Evolutionary conservation across 2,888 invertebrate species (phyloP).

Genomic region (Stenodema calcarata): DNA sequence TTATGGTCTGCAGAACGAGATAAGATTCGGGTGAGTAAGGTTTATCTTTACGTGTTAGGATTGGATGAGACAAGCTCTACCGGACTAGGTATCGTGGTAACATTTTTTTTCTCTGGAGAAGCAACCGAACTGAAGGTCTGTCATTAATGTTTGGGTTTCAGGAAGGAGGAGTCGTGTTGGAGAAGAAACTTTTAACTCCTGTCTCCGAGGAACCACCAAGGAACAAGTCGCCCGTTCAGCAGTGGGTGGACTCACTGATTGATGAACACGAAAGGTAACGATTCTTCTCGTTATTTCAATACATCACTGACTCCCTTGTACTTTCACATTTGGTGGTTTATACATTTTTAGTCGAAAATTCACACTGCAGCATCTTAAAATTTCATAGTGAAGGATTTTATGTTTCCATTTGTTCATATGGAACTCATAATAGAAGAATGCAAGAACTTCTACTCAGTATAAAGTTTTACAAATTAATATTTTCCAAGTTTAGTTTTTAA

Average conservation of each 20-base stretch:
- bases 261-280: constrained; percentile 26
- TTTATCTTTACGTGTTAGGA: neutral
- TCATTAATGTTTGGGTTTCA: neutral
- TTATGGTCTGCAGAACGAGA: neutral
- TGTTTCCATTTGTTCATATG: too few relatives aligned
- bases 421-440: too few relatives aligned
- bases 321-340: too few relatives aligned
- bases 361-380: too few relatives aligned
- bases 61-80: neutral
- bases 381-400: too few relatives aligned
- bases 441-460: too few relatives aligned
- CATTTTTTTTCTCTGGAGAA: neutral
- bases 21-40: neutral
- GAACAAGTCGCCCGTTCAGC: constrained; percentile 72
- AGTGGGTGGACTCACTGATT: constrained; percentile 76
- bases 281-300: neutral
- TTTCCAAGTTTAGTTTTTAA: too few relatives aligned
- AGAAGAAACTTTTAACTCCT: constrained; percentile 48
- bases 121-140: neutral
- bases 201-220: constrained; percentile 55
- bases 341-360: too few relatives aligned
- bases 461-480: too few relatives aligned
- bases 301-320: too few relatives aligned
- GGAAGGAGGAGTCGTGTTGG: constrained; percentile 33
- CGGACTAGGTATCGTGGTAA: neutral